Evolutionary conservation across 1,140 invertebrate genomes (phyloP), one percentile per base, ranked within the genome.

Genomic region (Schmidtea mediterranea): DNA sequence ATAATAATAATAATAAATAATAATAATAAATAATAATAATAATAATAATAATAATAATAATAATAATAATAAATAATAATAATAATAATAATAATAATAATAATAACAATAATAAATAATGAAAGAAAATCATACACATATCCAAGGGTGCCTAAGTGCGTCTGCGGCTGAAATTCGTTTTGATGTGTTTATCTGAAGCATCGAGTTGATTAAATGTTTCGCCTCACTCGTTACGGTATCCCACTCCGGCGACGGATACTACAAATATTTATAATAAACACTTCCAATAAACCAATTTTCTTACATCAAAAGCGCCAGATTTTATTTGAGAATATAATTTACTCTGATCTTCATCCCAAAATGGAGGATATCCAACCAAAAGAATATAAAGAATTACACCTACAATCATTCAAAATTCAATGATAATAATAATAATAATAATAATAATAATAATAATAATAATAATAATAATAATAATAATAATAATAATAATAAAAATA

Each of bases 281-380:
- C 6, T 36, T 12, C 13, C 9, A 36, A 49, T 46, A 22, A 16
- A 12, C 59, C 21, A 10, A 16, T 38, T 18, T 19, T 72, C 79
- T 76, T 73, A 87, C 83, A 70, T 97, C 90, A 69, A 95, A 97
- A 56, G 89, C 84, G 55, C 92, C 92, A 53, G 82, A 80, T 73
- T 98, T 98, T 59, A 98, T 98, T 73, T 98, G 92, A 58, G 83
- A 82, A 69, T 98, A 98, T 53, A 99, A 72, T 58, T 87, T 75
- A 65, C 94, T 84, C 63, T 98, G 90, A 69, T 98, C 92, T 72
- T 98, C 92, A 73, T 98, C 92, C 92, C 92, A 99, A 68, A 99
- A 99, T 41, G 92, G 92, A 21, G 92, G 92, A 69, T 99, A 99
- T 55, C 92, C 92, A 55, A 99, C 92, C 53, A 99, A 73, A 56